Base-by-base conservation (phyloP, 2,888 invertebrate genomes). In the Polydesmus complanatus region DNA sequence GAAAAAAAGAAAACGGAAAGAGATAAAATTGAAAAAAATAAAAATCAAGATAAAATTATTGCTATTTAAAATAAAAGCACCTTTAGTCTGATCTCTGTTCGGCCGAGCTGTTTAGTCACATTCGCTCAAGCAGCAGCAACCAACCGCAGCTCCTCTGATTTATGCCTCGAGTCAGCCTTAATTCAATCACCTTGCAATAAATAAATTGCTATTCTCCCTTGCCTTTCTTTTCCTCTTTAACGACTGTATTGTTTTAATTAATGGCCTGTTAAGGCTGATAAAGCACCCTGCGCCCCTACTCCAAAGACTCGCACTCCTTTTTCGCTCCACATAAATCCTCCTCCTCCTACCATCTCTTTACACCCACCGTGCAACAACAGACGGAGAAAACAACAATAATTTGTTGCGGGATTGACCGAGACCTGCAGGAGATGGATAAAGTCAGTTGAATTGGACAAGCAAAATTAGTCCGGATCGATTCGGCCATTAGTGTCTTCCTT, bases 211-310 rank as follows among this genome's bases (percentile, higher is more conserved):
- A 8, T 37, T 37, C 37, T 37, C 37, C 14, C 37, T 37, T 37
- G 37, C 37, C 37, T 8, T 14, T 37, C 37, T 37, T 37, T 8
- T 14, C 14, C 5, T 37, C 37, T 37, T 37, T 5, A 14, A 37
- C 37, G 37, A 37, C 37, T 37, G 37, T 37, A 56, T 56, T 56
- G 56, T 49, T 56, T 56, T 56, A 56, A 56, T 56, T 56, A 56
- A 56, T 56, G 47, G 23, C 47, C 56, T 56, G 37, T 56, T 56
- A 56, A 56, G 27, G 22, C 56, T 23, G 56, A 56, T 56, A 56
- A 56, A 56, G 48, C 48, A 23, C 48, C 37, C 37, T 37, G 5
- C 14, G 37, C 8, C 37, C 37, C 14, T 37, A n/a, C n/a, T n/a
- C n/a, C n/a, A n/a, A n/a, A n/a, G n/a, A n/a, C n/a, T n/a, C n/a